Evolutionary conservation across 2,113 vertebrate species (phyloP).

Genomic region (Grantiella picta): DNA sequence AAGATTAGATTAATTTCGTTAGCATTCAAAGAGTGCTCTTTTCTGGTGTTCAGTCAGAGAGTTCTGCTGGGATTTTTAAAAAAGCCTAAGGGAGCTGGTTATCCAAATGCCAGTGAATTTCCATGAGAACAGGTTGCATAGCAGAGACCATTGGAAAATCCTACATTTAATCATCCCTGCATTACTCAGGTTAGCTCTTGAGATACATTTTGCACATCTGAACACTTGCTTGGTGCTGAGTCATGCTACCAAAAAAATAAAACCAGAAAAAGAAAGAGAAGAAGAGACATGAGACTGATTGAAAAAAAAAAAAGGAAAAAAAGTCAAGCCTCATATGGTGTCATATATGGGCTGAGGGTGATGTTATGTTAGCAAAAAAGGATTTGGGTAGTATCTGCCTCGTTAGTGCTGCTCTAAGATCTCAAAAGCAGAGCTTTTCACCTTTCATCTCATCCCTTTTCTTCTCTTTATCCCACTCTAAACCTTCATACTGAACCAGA

Average conservation of each 20-base stretch:
- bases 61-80: background rate
- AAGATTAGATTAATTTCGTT: conserved; percentile 28
- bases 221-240: background rate
- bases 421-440: background rate
- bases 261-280: background rate
- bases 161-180: background rate
- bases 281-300: background rate
- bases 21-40: background rate
- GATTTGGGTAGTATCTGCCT: background rate
- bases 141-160: background rate
- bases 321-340: accelerated
- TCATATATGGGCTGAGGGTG: background rate
- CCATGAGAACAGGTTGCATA: background rate
- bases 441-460: background rate
- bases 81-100: background rate
- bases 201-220: background rate
- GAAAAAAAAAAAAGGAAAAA: background rate
- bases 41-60: background rate
- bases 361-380: background rate
- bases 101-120: background rate
- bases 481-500: background rate
- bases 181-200: background rate
- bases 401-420: background rate
- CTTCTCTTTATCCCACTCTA: background rate
- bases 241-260: background rate